Evolutionary conservation across 2,888 invertebrate species (phyloP).

Genomic region (Junonia oenone): DNA sequence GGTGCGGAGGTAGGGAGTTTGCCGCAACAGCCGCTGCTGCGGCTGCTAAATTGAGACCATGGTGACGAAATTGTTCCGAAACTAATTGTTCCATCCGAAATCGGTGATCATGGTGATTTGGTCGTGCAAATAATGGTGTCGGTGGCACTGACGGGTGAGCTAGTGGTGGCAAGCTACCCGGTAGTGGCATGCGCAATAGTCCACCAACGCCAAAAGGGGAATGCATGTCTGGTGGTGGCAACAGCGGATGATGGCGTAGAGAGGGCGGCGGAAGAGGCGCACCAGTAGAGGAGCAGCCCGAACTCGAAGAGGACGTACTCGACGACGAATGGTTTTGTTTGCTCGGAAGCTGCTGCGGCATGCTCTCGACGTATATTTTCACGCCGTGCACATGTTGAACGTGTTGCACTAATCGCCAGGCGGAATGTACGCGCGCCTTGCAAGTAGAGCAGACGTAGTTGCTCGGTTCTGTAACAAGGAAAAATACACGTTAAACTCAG

Average conservation of each 20-base stretch:
- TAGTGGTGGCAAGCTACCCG: conserved; percentile 80
- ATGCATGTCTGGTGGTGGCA: conserved; percentile 86
- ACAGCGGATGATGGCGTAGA: conserved; percentile 82
- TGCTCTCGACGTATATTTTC: conserved; percentile 90
- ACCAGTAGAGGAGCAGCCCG: conserved; percentile 74
- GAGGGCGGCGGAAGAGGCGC: conserved; percentile 81
- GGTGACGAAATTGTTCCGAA: conserved; percentile 89
- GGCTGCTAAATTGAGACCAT: conserved; percentile 87
- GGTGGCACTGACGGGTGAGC: conserved; percentile 85
- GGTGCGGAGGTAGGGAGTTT: conserved; percentile 81
- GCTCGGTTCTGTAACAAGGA: conserved; percentile 88
- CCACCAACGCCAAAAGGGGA: conserved; percentile 87
- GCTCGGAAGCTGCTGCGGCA: conserved; percentile 57
- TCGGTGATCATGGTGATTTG: conserved; percentile 87
- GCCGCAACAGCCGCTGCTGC: conserved; percentile 85
- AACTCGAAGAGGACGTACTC: conserved; percentile 78
- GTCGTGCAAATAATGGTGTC: conserved; percentile 86
- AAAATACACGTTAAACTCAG: conserved; percentile 44
- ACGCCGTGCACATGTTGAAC: conserved; percentile 96
- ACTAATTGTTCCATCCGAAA: conserved; percentile 92
- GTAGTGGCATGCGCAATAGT: conserved; percentile 87
- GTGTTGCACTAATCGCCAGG: conserved; percentile 96
- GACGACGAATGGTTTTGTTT: conserved; percentile 80
- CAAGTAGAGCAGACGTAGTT: conserved; percentile 97
- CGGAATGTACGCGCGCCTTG: conserved; percentile 93